phyloP scores from a whole-genome alignment of 2,888 invertebrate species.

The Drosophila macrospina region DNA sequence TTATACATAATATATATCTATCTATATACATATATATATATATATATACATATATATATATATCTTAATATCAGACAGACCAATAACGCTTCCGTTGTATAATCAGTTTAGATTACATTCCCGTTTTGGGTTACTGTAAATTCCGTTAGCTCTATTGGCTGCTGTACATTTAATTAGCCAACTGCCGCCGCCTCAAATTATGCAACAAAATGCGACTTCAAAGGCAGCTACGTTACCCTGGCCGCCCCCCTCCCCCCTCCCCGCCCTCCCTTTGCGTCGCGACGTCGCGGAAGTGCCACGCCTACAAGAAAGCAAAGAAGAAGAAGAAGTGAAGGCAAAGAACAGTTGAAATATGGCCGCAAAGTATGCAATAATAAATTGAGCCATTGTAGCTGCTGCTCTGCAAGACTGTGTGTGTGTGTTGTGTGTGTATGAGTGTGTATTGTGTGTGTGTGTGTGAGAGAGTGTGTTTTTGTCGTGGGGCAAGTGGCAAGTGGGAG shows the following conservation, averaged over 20 bases:
- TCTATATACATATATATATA: too few relatives aligned
- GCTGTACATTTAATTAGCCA: conserved; percentile 14
- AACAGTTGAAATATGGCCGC: conserved; percentile 61
- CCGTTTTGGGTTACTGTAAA: too few relatives aligned
- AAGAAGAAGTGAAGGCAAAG: conserved; percentile 12
- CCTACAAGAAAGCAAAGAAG: background rate
- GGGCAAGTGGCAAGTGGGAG: conserved; percentile 4
- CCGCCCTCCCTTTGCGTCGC: background rate
- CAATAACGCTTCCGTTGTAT: too few relatives aligned
- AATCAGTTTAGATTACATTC: too few relatives aligned
- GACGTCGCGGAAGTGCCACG: background rate
- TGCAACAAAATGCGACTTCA: conserved; percentile 32
- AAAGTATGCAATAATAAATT: conserved; percentile 79
- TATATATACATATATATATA: too few relatives aligned
- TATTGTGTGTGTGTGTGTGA: background rate
- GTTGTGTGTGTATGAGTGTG: background rate
- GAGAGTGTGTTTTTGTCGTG: background rate
- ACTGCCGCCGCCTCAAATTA: conserved; percentile 5
- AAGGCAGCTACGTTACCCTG: background rate
- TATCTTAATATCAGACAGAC: too few relatives aligned
- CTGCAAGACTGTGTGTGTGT: background rate
- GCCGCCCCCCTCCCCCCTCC: background rate
- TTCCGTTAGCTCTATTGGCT: too few relatives aligned
- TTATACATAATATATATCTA: too few relatives aligned
- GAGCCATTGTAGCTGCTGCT: conserved; percentile 67